Conservation (phyloP, 1,140 invertebrate genomes). For the Leptoteleia sp. region DNA sequence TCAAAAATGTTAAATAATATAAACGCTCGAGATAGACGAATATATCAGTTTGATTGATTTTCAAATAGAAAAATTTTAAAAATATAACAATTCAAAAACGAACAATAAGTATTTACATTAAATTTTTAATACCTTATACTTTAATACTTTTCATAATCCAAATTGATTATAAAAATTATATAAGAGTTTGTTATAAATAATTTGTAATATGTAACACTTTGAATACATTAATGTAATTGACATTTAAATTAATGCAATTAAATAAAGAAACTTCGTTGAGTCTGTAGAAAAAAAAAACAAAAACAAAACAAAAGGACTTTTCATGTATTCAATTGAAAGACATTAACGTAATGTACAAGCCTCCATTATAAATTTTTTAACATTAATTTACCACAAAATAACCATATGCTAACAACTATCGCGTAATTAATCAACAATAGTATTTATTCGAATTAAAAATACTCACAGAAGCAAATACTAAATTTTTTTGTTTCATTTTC, state of each 20-base stretch:
- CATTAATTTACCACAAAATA: constrained; percentile 10
- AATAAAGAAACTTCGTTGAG: too few relatives aligned
- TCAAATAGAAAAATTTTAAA: too few relatives aligned
- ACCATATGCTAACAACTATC: constrained; percentile 8
- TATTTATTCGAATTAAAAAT: constrained; percentile 18
- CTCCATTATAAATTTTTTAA: constrained; percentile 1
- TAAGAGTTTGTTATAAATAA: neutral
- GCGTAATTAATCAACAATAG: constrained; percentile 10
- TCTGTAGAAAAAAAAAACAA: too few relatives aligned
- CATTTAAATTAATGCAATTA: neutral
- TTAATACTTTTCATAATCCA: too few relatives aligned
- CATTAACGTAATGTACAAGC: constrained; percentile 10
- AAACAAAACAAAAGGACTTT: too few relatives aligned
- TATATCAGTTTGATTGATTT: too few relatives aligned
- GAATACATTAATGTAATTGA: neutral
- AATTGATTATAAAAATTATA: too few relatives aligned
- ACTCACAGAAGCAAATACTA: constrained; percentile 23
- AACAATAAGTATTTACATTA: too few relatives aligned
- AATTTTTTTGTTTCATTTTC: constrained; percentile 17
- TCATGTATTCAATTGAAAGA: neutral
- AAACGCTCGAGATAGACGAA: too few relatives aligned
- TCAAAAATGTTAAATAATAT: too few relatives aligned
- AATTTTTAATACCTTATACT: too few relatives aligned
- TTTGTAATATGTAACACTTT: neutral
- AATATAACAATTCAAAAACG: too few relatives aligned